Conservation (phyloP, 2,888 invertebrate species). For the Drosophila dives region DNA sequence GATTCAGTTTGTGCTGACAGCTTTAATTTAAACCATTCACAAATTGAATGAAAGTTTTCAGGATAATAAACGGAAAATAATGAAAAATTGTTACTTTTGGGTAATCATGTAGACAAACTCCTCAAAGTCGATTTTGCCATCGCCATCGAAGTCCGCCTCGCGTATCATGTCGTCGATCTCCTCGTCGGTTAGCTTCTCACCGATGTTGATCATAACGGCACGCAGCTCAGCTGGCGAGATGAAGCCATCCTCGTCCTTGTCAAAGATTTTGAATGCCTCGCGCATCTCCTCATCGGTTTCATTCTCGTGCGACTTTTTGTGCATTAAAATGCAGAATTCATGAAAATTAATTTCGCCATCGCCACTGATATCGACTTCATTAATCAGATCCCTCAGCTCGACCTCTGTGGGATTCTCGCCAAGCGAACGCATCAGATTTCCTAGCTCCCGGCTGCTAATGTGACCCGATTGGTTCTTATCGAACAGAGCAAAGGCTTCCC, state of each 20-base stretch:
- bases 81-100: conserved; percentile 91
- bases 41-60: not conserved
- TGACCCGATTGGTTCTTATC: conserved; percentile 99
- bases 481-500: conserved; percentile 99
- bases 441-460: conserved; percentile 99
- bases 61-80: conserved; percentile 53
- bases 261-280: conserved; percentile 87
- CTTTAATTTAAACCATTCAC: conserved; percentile 45
- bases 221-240: conserved; percentile 98
- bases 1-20: conserved; percentile 2
- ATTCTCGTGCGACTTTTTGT: conserved; percentile 99
- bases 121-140: conserved; percentile 92
- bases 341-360: conserved; percentile 98
- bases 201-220: conserved; percentile 99
- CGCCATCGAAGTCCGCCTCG: conserved; percentile 99
- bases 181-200: conserved; percentile 99
- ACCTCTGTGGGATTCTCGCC: conserved; percentile 99
- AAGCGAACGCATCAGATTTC: conserved; percentile 98
- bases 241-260: conserved; percentile 99
- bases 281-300: conserved; percentile 99
- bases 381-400: conserved; percentile 99
- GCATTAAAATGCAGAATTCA: conserved; percentile 99
- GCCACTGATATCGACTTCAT: conserved; percentile 93
- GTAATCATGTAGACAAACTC: conserved; percentile 99
- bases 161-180: conserved; percentile 99